Base-by-base conservation (phyloP, 2,797 vertebrate genomes). In the Halcyon leucocephala region DNA sequence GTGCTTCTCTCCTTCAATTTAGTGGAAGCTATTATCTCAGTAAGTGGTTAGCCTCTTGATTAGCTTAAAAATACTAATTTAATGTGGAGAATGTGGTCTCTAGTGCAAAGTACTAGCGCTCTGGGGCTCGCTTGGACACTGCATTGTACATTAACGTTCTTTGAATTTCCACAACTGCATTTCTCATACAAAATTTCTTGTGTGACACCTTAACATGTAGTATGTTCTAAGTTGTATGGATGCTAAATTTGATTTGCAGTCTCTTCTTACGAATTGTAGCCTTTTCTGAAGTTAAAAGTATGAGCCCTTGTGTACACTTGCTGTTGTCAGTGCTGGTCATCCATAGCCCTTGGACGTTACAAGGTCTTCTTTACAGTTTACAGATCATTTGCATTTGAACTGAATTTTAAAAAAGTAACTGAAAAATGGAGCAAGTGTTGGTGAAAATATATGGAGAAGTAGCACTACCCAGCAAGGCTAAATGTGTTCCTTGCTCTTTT, bases 21-120 rank as follows among this genome's bases (percentile, higher is more conserved):
- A 64, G 31, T 82, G 71, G 84, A 82, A 62, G 51, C 48, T 79
- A 15, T 92, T 89, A 62, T 58, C 66, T 89, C 77, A 60, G 67
- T 72, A 57, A 83, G 70, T 79, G 42, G 58, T 78, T 92, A 77
- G 66, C 51, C 57, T 76, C 66, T 76, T 93, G 52, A n/a, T 89
- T 92, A 82, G 70, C 66, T 95, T 70, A 62, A 95, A 90, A 73
- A 73, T 73, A 84, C 46, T 48, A 28, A 80, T 92, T 88, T 84
- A 58, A 67, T 55, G 35, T 4, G 5, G 69, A 85, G 64, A 48
- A 86, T 89, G 58, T 72, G 60, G 19, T 76, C 26, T 80, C 31
- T 57, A n/a, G 65, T 60, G 49, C 41, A 78, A 81, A 83, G 15
- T 49, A 64, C 60, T 37, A 86, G 37, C 58, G 72, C 37, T 35